Base-by-base conservation (phyloP, 1,140 invertebrate genomes). In the Copidosoma floridanum region DNA sequence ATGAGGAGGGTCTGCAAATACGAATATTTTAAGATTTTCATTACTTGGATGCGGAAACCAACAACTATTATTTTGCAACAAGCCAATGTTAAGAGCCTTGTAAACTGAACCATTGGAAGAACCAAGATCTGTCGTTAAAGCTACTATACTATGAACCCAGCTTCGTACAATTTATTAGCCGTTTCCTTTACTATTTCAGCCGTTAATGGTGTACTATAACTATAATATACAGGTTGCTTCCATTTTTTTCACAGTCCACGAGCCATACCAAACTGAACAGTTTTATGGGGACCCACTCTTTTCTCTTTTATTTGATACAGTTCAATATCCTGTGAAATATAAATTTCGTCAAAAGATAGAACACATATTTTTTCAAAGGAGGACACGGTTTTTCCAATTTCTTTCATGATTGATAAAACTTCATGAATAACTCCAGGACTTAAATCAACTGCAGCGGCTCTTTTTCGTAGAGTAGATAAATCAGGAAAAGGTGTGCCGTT, bases 151-250 rank as follows among this genome's bases (percentile, higher is more conserved):
- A 6, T 21, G 6, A 5, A 18, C 5, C 16, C 41, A 44, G 16
- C 20, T 10, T 21, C 6, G 6, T 44, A 21, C 0, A 44, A 6
- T 21, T 44, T 20, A 7, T 6, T 14, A 44, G 23, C n/a, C 5
- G 14, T 14, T 21, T 44, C 41, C 4, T 21, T 8, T 20, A 44
- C 41, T 4, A 44, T 44, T 8, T 7, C 10, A 43, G 60, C 62
- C 0, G 61, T 73, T 60, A 79, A 68, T n/a, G 40, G 1, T 11
- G 44, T 57, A 41, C 77, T 70, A 66, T 68, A 78, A 43, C 65
- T 46, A 60, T 65, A 71, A 44, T 65, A 74, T 8, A 77, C 48
- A 0, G 68, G 67, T 63, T 77, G 72, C 47, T 76, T 76, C 73
- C 74, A 78, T 2, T 67, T 68, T 8, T 20, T 24, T 50, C 63